Percentiles rank a stretch among this genome's conserved stretches.
These are phyloP conservation scores for Sarcophaga carnaria DNA, from an alignment of 2,888 invertebrate genomes.

Conservation along the genomic window DNA sequence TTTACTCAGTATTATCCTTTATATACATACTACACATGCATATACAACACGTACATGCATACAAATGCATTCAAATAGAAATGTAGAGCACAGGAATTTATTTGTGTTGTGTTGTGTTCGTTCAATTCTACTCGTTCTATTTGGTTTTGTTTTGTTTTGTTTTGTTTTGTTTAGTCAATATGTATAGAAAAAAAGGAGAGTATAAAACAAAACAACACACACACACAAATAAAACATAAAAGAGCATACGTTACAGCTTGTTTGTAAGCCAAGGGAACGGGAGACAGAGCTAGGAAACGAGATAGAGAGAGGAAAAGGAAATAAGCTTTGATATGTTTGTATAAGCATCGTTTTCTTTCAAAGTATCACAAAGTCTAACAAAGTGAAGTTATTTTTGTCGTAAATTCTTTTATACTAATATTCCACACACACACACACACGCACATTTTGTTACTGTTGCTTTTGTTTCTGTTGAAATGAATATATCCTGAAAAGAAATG, in stretches of 20 bases:
- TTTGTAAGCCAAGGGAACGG: too few relatives aligned
- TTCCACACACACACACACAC: not conserved
- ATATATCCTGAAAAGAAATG: constrained; percentile 23
- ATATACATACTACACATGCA: not conserved
- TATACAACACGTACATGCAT: not conserved
- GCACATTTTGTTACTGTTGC: not conserved
- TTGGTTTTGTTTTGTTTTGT: not conserved
- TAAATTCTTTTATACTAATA: constrained; percentile 4
- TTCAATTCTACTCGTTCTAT: not conserved
- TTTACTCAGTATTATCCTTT: constrained; percentile 6
- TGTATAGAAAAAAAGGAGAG: constrained; percentile 24
- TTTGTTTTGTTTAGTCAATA: constrained; percentile 45
- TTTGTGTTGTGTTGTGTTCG: constrained; percentile 17
- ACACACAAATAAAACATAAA: too few relatives aligned
- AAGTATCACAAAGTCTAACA: constrained; percentile 55
- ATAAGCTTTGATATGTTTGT: constrained; percentile 57
- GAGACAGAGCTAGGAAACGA: not conserved
- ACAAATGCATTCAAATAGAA: not conserved
- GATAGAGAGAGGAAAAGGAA: not conserved
- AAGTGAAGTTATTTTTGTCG: constrained; percentile 50
- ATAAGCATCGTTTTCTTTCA: constrained; percentile 42
- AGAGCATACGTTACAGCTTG: too few relatives aligned
- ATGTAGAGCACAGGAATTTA: constrained; percentile 56
- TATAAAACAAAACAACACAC: too few relatives aligned
- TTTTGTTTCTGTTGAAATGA: not conserved